Evolutionary conservation across 1,140 invertebrate genomes (phyloP).

Genomic region (Eulimnadia texana): DNA sequence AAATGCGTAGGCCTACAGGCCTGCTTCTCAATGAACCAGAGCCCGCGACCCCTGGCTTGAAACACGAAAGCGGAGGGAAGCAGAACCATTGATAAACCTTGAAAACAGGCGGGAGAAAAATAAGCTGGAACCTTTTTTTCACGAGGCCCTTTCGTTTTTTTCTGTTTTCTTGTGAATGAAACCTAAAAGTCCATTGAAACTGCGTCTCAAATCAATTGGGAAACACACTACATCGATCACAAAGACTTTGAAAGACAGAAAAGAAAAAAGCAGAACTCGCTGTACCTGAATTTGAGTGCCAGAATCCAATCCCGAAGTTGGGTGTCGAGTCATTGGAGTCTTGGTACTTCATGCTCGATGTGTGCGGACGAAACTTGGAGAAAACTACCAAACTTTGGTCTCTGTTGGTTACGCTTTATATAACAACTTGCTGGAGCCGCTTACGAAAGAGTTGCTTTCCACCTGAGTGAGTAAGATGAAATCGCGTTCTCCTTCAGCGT

Average conservation of each 20-base stretch:
- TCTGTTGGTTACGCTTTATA: background rate
- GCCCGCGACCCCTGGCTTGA: too few relatives aligned
- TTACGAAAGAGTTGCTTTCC: background rate
- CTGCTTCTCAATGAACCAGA: background rate
- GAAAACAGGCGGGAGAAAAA: background rate
- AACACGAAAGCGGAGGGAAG: too few relatives aligned
- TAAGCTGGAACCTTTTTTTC: background rate
- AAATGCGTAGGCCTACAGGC: background rate
- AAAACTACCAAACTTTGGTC: background rate
- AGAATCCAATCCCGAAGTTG: background rate
- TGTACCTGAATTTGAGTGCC: background rate
- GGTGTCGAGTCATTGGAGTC: too few relatives aligned
- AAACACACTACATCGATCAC: too few relatives aligned
- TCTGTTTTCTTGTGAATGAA: too few relatives aligned
- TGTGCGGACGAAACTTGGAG: too few relatives aligned
- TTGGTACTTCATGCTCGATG: too few relatives aligned
- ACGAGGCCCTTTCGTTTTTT: too few relatives aligned
- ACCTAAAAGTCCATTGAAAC: too few relatives aligned
- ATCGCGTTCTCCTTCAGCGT: background rate
- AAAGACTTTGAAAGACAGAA: too few relatives aligned
- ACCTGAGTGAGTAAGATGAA: background rate
- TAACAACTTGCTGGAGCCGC: background rate
- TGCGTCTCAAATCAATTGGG: too few relatives aligned
- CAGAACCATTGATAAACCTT: too few relatives aligned
- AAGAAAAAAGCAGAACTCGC: background rate